A percentile compares a stretch with the other conserved stretches of the same genome.
phyloP scores from a whole-genome alignment of 2,888 invertebrate species.

The Molorchus minor region DNA sequence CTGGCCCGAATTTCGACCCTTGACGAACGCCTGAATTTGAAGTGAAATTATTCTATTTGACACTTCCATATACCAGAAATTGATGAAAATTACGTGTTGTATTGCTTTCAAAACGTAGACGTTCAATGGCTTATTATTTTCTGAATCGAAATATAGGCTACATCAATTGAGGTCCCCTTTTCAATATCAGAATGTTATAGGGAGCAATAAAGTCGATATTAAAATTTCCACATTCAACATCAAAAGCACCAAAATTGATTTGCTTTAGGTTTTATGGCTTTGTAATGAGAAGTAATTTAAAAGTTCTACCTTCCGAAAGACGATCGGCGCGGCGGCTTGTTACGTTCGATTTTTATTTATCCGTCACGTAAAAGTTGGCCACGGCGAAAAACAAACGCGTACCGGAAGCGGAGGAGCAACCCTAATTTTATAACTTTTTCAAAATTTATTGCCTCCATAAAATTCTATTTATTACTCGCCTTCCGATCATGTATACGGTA shows the following conservation, averaged over 20 bases:
- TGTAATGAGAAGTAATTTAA: slow-evolving; percentile 1
- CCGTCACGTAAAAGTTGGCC: not conserved
- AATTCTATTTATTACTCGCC: slow-evolving; percentile 2
- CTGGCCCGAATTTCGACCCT: too few relatives aligned
- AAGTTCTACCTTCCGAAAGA: not conserved
- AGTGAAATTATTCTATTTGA: too few relatives aligned
- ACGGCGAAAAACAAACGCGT: slow-evolving; percentile 3
- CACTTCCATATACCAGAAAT: too few relatives aligned
- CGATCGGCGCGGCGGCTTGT: not conserved
- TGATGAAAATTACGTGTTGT: not conserved
- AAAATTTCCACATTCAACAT: not conserved
- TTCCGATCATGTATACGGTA: slow-evolving; percentile 11
- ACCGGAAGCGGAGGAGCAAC: not conserved
- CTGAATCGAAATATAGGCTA: too few relatives aligned
- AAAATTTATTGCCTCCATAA: slow-evolving; percentile 11
- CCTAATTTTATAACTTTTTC: slow-evolving; percentile 8
- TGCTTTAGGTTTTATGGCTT: not conserved
- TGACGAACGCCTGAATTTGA: too few relatives aligned
- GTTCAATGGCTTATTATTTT: too few relatives aligned
- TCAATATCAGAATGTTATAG: not conserved
- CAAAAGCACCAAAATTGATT: slow-evolving; percentile 1
- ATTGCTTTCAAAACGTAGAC: too few relatives aligned
- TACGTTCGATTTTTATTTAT: slow-evolving; percentile 4
- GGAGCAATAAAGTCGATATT: not conserved
- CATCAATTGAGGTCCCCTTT: too few relatives aligned